Evolutionary conservation across 1,140 invertebrate species (phyloP), one percentile per base, ranked within the genome.

Genomic region (Drosophila varians): DNA sequence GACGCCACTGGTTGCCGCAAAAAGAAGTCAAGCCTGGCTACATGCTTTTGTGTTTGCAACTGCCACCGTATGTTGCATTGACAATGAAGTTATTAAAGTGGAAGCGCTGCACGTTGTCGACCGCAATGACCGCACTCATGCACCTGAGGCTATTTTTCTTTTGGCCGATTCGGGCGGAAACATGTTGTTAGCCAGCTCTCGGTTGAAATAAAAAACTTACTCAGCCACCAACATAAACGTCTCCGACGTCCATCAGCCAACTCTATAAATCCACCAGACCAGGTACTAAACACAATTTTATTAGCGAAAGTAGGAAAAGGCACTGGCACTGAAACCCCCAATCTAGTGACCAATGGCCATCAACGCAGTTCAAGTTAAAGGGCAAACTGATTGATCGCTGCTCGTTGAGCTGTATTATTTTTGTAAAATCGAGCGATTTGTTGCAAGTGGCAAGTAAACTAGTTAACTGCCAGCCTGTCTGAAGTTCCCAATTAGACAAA

Each of bases 41-140:
- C 52, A 58, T 48, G 79, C 62, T 60, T 54, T 70, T 51, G 31
- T 70, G 28, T 26, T 46, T 64, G 69, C 70, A 62, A 53, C 66
- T 46, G 25, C n/a, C 36, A 51, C 52, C 60, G 69, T 55, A 74
- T 51, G 79, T 71, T 86, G 82, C 82, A 86, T 82, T 87, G 80
- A 86, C 80, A 86, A 86, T 87, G 77, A 86, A 86, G 82, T 86
- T 86, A 87, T 86, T 86, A 86, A 86, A 82, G 82, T 82, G 82
- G 77, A 87, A 83, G 80, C 36, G 12, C 55, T 71, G 58, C 31
- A n/a, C 28, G 28, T 31, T n/a, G 28, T 3, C 31, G 56, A 70
- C 64, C 74, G 49, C 74, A 76, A 76, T 57, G 47, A 66, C 77
- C 77, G 46, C 68, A 73, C 18, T 60, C 26, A 61, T 47, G 47